phyloP scores from a whole-genome alignment of 2,888 invertebrate genomes.

The Tupiocoris notatus region DNA sequence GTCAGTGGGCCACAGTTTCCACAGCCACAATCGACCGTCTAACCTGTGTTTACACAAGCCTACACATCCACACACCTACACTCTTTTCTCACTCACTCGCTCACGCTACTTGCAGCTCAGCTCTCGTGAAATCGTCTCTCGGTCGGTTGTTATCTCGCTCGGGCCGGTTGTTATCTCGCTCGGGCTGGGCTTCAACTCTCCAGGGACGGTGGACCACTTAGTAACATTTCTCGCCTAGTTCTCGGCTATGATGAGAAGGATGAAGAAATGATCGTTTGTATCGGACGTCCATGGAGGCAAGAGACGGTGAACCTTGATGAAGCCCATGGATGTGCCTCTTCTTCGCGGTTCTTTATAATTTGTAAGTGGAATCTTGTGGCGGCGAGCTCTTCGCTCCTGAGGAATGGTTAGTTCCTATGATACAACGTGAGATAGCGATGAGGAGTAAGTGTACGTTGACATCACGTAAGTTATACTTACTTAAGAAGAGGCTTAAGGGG shows the following conservation, averaged over 20 bases:
- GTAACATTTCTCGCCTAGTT: slow-evolving; percentile 38
- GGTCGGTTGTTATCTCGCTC: slow-evolving; percentile 12
- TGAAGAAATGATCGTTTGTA: neutral
- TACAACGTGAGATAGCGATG: no score
- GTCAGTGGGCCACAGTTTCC: slow-evolving; percentile 27
- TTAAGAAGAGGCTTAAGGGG: no score
- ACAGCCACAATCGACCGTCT: slow-evolving; percentile 8
- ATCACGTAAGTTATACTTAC: no score
- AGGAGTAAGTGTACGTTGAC: no score
- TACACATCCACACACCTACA: slow-evolving; percentile 18
- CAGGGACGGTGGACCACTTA: slow-evolving; percentile 9
- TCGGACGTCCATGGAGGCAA: neutral
- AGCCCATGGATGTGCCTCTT: neutral
- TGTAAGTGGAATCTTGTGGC: neutral
- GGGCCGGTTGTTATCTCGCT: slow-evolving; percentile 20
- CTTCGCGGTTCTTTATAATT: neutral
- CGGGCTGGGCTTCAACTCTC: no score
- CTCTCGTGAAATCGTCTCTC: slow-evolving; percentile 6
- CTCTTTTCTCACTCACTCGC: neutral
- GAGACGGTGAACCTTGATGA: neutral
- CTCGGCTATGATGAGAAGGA: slow-evolving; percentile 16
- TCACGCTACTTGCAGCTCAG: slow-evolving; percentile 15
- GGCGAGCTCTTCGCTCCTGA: no score
- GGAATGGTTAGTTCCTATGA: neutral
- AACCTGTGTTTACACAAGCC: slow-evolving; percentile 44